Base-by-base conservation (phyloP, 2,113 vertebrate genomes). In the Prunella fulvescens region DNA sequence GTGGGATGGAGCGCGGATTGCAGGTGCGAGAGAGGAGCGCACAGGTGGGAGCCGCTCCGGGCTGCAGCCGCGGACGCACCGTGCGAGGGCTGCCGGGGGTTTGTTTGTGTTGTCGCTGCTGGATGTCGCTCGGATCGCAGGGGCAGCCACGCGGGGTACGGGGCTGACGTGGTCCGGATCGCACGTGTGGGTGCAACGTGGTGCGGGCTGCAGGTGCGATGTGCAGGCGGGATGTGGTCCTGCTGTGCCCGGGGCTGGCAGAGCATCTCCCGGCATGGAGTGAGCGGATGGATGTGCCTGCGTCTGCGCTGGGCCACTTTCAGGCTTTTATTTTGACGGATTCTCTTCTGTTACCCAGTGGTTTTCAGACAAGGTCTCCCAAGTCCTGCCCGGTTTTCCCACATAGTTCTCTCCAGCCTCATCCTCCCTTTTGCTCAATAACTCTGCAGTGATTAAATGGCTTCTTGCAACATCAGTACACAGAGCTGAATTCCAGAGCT, bases 401-500 rank as follows among this genome's bases (percentile, higher is more conserved):
- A 44, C 81, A 80, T 85, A 72, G 62, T 89, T 93, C 11, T 87
- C 47, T 80, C 7, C 9, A 62, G 72, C 65, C 76, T 92, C n/a
- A 71, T 88, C 88, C 73, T 86, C 79, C 81, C 79, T 71, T 94
- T 92, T 79, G 45, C 76, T 92, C 82, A 94, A 50, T 51, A 92
- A 50, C 40, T 88, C 60, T 42, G 72, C 82, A 26, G 37, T 35
- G 91, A 66, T 44, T 79, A 84, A 94, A 82, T 37, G 77, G 45
- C 80, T 84, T 93, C 94, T 96, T 93, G 92, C 92, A 83, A 94
- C 90, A 96, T 90, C 88, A 56, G 50, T 88, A 42, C 44, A 28
- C 33, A 2, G 64, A 93, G 77, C 77, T 81, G 73, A 81, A 93
- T 96, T 96, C 96, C 95, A 86, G 86, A 90, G 80, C 31, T 64